phyloP scores from a whole-genome alignment of 2,797 vertebrate species.

The Characodon lateralis region DNA sequence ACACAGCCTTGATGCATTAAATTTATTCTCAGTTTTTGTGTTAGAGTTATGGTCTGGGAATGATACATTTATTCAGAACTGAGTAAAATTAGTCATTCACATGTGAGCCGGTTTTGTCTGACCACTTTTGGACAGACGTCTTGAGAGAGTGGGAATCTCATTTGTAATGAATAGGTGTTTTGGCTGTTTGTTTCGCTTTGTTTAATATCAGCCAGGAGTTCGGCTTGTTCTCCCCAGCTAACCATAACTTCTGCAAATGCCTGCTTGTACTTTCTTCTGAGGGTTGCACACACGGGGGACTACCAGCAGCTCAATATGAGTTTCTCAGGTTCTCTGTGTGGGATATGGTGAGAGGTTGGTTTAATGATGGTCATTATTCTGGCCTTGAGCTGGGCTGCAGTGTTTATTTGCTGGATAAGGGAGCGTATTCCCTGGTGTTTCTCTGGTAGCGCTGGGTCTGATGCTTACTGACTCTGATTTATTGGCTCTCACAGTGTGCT shows the following conservation, averaged over 20 bases:
- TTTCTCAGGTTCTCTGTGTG: conserved; percentile 56
- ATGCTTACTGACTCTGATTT: conserved; percentile 74
- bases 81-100: conserved; percentile 42
- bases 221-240: conserved; percentile 11
- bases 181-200: conserved; percentile 25
- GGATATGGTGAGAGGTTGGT: conserved; percentile 58
- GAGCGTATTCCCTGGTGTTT: conserved; percentile 70
- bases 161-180: conserved; percentile 15
- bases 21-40: conserved; percentile 45
- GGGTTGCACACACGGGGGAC: conserved; percentile 27
- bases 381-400: conserved; percentile 66
- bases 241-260: conserved; percentile 12
- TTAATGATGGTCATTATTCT: conserved; percentile 76
- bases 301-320: conserved; percentile 42
- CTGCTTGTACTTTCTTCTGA: conserved; percentile 25
- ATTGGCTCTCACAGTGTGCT: conserved; percentile 63
- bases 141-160: conserved; percentile 27
- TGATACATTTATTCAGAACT: conserved; percentile 18
- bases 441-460: conserved; percentile 59
- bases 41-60: conserved; percentile 19
- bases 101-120: conserved; percentile 19
- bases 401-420: conserved; percentile 77
- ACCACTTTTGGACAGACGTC: neutral
- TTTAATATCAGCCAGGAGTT: neutral
- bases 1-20: conserved; percentile 33